Evolutionary conservation across 2,888 invertebrate species (phyloP), one percentile per base, ranked within the genome.

Genomic region (Dione vanillae): DNA sequence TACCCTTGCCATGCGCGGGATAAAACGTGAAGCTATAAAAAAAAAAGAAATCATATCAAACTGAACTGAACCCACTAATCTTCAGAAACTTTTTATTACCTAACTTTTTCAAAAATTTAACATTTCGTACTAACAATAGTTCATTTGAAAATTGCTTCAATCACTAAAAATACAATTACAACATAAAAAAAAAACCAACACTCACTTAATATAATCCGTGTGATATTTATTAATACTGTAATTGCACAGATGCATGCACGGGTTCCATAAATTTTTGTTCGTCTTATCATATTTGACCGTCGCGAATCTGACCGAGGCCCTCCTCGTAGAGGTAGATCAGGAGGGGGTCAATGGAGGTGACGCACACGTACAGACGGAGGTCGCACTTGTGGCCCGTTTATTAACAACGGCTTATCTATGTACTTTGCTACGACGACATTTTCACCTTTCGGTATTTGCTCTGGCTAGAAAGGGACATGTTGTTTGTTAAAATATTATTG

Each of bases 151-250:
- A n/a, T n/a, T n/a, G n/a, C n/a, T n/a, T n/a, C n/a, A n/a, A n/a
- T n/a, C n/a, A n/a, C n/a, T n/a, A n/a, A n/a, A n/a, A n/a, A n/a
- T n/a, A n/a, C n/a, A n/a, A n/a, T n/a, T n/a, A n/a, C 27, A 49
- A 35, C 3, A 12, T 12, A 54, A 35, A n/a, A 8, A 27, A 37
- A 58, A 20, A 14, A 14, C 3, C 0, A 20, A 20, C n/a, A 94
- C 96, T 94, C 91, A 98, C 97, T 97, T 97, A 81, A 99, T 96
- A 89, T 99, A 99, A 91, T 98, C 97, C 70, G 97, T 97, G 88
- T 97, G 99, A 85, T 98, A 98, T 90, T 99, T 99, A 90, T 99
- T 99, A 83, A 99, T 98, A 91, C 98, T 98, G 90, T 99, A 99
- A 91, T 99, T 99, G 83, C 99, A 99, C 16, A 99, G 95, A 90